Conservation (phyloP, 2,888 invertebrate genomes). For the Pachydiplax longipennis region DNA sequence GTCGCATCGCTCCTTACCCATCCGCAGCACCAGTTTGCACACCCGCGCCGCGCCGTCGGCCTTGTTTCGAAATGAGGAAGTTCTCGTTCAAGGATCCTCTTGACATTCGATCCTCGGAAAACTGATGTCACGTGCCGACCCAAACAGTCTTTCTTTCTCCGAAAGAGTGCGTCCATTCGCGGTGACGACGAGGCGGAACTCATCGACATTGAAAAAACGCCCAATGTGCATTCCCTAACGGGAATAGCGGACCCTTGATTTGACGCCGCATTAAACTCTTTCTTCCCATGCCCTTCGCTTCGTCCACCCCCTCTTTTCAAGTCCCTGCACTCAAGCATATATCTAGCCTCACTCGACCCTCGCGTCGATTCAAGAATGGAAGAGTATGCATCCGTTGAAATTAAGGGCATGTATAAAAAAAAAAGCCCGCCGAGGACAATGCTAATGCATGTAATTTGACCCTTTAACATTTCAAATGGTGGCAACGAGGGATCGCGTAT, state of each 20-base stretch:
- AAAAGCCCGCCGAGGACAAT: neutral
- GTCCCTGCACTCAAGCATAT: neutral
- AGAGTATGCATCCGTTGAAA: neutral
- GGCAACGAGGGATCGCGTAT: neutral
- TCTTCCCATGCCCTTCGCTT: neutral
- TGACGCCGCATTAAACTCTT: too few relatives aligned
- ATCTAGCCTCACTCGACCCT: neutral
- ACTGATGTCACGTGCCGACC: neutral
- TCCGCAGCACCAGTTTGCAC: neutral
- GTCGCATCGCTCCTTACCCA: neutral
- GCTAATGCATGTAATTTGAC: neutral
- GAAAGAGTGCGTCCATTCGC: neutral
- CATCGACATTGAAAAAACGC: neutral
- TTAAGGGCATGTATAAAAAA: neutral
- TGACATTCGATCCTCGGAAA: neutral
- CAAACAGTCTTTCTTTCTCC: neutral
- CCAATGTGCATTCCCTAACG: neutral
- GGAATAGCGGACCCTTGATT: too few relatives aligned
- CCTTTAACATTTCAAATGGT: neutral
- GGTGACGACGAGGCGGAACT: neutral
- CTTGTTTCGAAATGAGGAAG: constrained; percentile 30
- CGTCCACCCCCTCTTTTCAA: neutral
- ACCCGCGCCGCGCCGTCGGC: neutral
- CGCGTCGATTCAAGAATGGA: neutral
- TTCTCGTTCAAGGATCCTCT: constrained; percentile 12